Conservation (phyloP, 37 sponge, comb jelly and placozoan genomes). For the Geodia barretti region DNA sequence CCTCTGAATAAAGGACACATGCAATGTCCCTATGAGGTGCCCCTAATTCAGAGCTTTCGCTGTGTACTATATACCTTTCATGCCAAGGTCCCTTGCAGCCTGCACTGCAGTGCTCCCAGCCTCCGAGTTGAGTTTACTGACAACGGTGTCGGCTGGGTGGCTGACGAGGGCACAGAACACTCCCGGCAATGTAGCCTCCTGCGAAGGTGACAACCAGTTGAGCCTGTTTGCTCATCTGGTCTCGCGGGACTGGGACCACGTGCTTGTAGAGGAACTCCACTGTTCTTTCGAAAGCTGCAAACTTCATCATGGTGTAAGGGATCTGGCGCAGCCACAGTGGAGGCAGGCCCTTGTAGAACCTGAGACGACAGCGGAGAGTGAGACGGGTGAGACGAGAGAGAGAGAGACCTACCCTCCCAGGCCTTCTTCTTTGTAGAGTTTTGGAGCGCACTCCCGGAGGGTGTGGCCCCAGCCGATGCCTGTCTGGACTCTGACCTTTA, state of each 20-base stretch:
- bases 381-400: too few relatives aligned
- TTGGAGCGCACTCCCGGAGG: constrained; percentile 91
- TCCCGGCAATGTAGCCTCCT: constrained; percentile 99
- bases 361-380: constrained; percentile 8
- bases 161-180: constrained; percentile 99
- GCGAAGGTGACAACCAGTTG: constrained; percentile 98
- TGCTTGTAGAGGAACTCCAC: constrained; percentile 97
- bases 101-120: constrained; percentile 84
- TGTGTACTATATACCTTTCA: too few relatives aligned
- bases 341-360: constrained; percentile 95
- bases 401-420: constrained; percentile 70
- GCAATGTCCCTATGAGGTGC: too few relatives aligned
- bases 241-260: constrained; percentile 92
- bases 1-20: too few relatives aligned
- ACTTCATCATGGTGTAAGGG: constrained; percentile 99
- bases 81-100: constrained; percentile 89
- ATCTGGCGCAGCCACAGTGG: constrained; percentile 99
- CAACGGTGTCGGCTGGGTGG: constrained; percentile 97
- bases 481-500: constrained; percentile 98
- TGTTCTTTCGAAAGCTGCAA: constrained; percentile 98
- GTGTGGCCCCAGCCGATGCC: constrained; percentile 90
- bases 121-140: constrained; percentile 96
- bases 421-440: constrained; percentile 85
- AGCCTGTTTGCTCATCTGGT: constrained; percentile 77
- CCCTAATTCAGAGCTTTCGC: too few relatives aligned